Conservation (phyloP, 2,113 vertebrate genomes). For the Istiophorus platypterus region DNA sequence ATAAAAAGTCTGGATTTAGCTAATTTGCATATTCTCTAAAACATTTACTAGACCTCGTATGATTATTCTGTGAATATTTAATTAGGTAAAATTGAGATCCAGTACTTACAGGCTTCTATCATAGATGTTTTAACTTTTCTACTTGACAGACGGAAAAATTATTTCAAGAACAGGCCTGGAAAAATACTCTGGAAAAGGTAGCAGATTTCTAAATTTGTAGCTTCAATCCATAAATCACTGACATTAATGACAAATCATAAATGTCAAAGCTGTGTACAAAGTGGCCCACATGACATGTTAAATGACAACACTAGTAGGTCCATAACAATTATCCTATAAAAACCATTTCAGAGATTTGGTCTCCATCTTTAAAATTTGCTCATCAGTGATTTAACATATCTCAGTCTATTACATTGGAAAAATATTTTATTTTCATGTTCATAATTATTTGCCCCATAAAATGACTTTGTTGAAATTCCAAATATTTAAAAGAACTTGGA, state of each 20-base stretch:
- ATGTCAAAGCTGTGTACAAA: slow-evolving; percentile 13
- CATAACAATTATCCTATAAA: slow-evolving; percentile 11
- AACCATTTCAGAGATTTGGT: slow-evolving; percentile 11
- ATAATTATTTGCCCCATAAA: no score
- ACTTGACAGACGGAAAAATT: background rate
- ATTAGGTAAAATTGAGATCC: background rate
- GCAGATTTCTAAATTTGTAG: background rate
- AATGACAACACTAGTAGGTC: background rate
- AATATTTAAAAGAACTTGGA: background rate
- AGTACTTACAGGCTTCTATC: background rate
- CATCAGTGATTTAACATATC: slow-evolving; percentile 2
- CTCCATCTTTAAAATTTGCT: slow-evolving; percentile 4
- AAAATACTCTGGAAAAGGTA: background rate
- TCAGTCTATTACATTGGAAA: slow-evolving; percentile 3
- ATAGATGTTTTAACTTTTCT: slow-evolving; percentile 3
- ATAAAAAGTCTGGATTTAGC: background rate
- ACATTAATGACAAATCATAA: slow-evolving; percentile 32
- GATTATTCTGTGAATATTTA: background rate
- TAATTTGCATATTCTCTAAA: background rate
- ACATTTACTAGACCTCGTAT: background rate
- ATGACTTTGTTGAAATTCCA: background rate
- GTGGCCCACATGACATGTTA: slow-evolving; percentile 5
- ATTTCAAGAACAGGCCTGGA: background rate
- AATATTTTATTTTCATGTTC: slow-evolving; percentile 24
- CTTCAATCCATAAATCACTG: slow-evolving; percentile 1